Base-by-base conservation (phyloP, 2,888 invertebrate species). In the Imbricaverruca yamaguchii region DNA sequence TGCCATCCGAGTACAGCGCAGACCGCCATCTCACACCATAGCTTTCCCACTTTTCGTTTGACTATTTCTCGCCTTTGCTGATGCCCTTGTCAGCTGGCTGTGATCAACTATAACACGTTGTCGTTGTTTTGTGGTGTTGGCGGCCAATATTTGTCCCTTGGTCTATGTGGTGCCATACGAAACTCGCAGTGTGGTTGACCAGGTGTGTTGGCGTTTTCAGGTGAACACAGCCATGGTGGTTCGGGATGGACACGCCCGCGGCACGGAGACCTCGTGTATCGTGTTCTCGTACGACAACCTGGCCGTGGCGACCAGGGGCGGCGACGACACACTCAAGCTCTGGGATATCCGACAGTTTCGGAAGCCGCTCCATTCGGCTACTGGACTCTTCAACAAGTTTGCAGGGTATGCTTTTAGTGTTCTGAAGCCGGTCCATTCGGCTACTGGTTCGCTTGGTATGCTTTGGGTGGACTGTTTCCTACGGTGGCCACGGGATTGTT, bases 291-390 rank as follows among this genome's bases (percentile, higher is more conserved):
- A 98, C 85, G 91, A 96, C 82, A 94, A 94, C 0, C 90, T 91
- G 63, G 89, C 91, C 84, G 87, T 98, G 53, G 92, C 93, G 0
- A 94, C 95, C 0, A 89, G 98, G 82, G 93, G 93, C 81, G 93
- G 94, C 84, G 99, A 99, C 87, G 96, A 96, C 85, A 95, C 96
- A 0, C 88, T 99, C 84, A 99, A 98, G 87, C 87, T 99, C 0
- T 99, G 98, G 97, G 98, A 98, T 86, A 86, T 97, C 67, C 89
- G 97, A 80, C 90, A 91, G 80, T 93, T 96, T 82, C 97, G 94
- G 85, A 90, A 91, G 83, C 93, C 94, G 0, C 83, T 98, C 0
- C 90, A 93, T 82, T 90, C 90, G 2, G 93, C 92, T 80, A 87
- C 87, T 0, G 89, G 91, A 84, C 88, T 98, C 0, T 95, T 92